A percentile compares a stretch with the other conserved stretches of the same genome.
Conservation (phyloP, 2,888 invertebrate species). For the Latrodectus elegans region DNA sequence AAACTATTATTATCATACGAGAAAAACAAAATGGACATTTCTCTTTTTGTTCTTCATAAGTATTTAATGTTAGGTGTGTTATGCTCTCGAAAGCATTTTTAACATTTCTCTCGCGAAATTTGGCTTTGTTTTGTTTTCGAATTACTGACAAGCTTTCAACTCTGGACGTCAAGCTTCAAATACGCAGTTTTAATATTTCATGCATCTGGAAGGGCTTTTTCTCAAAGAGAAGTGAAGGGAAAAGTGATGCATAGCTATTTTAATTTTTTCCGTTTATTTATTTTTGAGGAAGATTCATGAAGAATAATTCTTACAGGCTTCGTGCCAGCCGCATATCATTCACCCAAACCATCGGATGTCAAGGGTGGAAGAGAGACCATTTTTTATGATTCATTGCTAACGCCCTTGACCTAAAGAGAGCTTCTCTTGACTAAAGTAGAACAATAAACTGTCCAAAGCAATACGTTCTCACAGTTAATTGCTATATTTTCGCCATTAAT, state of each 20-base stretch:
- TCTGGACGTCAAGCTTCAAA: not conserved
- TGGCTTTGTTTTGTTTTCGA: not conserved
- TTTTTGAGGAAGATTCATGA: not conserved
- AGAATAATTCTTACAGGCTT: conserved; percentile 30
- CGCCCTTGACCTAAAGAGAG: no score
- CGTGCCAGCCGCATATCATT: conserved; percentile 31
- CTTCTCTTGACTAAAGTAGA: no score
- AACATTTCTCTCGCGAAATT: not conserved
- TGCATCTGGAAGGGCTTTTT: not conserved
- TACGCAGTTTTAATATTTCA: not conserved
- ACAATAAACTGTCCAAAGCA: no score
- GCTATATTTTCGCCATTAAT: no score
- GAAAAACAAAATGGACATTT: no score
- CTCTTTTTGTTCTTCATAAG: no score
- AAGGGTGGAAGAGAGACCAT: not conserved
- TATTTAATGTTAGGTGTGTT: no score
- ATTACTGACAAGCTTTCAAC: not conserved
- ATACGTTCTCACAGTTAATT: no score
- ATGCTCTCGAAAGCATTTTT: no score
- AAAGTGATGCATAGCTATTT: not conserved
- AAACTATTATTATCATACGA: no score
- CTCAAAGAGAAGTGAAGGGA: not conserved
- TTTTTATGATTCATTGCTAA: not conserved
- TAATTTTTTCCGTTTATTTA: not conserved
- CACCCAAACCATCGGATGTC: conserved; percentile 11